Base-by-base conservation (phyloP, 2,113 vertebrate species). In the Hemichromis elongatus region DNA sequence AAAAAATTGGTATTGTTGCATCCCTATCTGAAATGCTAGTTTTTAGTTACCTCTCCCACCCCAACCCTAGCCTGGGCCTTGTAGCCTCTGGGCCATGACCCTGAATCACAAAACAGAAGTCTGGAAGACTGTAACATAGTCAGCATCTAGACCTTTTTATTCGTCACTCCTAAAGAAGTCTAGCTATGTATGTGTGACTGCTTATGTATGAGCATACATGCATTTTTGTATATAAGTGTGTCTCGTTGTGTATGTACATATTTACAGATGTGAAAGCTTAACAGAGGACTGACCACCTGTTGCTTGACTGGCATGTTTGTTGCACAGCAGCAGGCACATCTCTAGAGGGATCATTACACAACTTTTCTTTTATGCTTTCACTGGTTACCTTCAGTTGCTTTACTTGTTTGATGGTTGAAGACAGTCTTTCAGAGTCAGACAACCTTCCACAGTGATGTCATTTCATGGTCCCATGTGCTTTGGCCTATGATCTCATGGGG, bases 221-320 rank as follows among this genome's bases (percentile, higher is more conserved):
- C 24, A 79, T 47, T 19, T 55, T 33, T 75, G 21, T 86, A 86
- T n/a, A 35, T 61, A 28, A 55, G 77, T 82, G 61, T 83, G 75
- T 77, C 75, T 73, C 7, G 59, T 80, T 40, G 54, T 79, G 68
- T 54, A 10, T 82, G 3, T 86, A 33, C 83, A n/a, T 82, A 55
- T 70, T 82, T 91, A 86, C 80, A 84, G 47, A 90, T 88, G 86
- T 79, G 86, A 87, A 53, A 61, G 84, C 92, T 79, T 80, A 79
- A 89, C 81, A 77, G 88, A 88, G 47, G 77, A 45, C 88, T 82
- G 88, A 91, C 93, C 93, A 82, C 92, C 93, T 84, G 90, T 79
- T 50, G 93, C 55, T 91, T 94, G 92, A 93, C 75, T 89, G 90
- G 83, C 90, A 91, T 89, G 86, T 92, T 92, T 87, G 42, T 54